A percentile compares a stretch with the other conserved stretches of the same genome.
Conservation (phyloP, 1,140 invertebrate genomes). For the Ips typographus region DNA sequence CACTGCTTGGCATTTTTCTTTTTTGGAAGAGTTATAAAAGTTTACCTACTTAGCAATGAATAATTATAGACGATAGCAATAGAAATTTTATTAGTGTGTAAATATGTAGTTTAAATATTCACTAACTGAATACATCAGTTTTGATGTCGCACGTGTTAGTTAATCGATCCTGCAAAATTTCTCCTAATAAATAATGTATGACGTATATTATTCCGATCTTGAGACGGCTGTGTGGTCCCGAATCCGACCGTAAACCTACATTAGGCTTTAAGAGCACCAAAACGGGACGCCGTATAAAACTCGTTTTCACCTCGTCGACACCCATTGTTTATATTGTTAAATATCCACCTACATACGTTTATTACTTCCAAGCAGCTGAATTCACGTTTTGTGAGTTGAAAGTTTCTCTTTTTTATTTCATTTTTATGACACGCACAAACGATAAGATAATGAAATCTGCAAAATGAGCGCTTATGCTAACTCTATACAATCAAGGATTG, state of each 20-base stretch:
- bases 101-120: too few relatives aligned
- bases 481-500: background rate
- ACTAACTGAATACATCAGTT: too few relatives aligned
- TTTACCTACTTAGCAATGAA: too few relatives aligned
- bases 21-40: too few relatives aligned
- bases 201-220: slow-evolving; percentile 1
- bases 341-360: slow-evolving; percentile 3
- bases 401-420: too few relatives aligned
- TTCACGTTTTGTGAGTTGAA: too few relatives aligned
- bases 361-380: background rate
- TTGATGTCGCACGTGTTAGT: background rate
- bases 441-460: too few relatives aligned
- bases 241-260: slow-evolving; percentile 6
- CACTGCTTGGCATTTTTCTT: too few relatives aligned
- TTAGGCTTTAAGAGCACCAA: background rate
- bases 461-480: too few relatives aligned
- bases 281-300: slow-evolving; percentile 1
- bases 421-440: too few relatives aligned
- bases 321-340: slow-evolving; percentile 7
- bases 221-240: background rate
- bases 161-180: slow-evolving; percentile 4
- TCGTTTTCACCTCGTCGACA: slow-evolving; percentile 11
- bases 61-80: too few relatives aligned
- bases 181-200: slow-evolving; percentile 15
- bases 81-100: too few relatives aligned